phyloP scores from a whole-genome alignment of 1,140 invertebrate species.

The Orius insidiosus region DNA sequence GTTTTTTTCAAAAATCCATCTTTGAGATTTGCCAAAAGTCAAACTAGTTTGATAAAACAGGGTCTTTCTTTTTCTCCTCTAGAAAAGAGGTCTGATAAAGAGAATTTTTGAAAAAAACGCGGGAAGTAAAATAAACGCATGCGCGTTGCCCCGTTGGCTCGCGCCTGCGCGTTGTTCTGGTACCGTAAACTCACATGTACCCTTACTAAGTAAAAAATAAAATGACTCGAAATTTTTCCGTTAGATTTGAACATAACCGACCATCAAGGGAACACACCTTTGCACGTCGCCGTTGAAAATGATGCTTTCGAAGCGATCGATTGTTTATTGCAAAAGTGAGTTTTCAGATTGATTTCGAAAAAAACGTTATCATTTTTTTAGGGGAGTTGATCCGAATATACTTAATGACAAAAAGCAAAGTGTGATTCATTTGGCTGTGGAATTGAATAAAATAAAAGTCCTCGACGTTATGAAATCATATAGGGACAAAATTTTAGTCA shows the following conservation, averaged over 20 bases:
- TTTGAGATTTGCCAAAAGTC: too few relatives aligned
- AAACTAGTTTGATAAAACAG: too few relatives aligned
- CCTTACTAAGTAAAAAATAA: too few relatives aligned
- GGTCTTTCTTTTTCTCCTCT: background rate
- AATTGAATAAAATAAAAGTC: conserved; percentile 49
- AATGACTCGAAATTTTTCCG: too few relatives aligned
- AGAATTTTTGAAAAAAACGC: too few relatives aligned
- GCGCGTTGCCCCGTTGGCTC: too few relatives aligned
- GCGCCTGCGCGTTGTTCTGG: too few relatives aligned
- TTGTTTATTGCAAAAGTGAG: conserved; percentile 53
- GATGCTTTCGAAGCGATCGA: conserved; percentile 50
- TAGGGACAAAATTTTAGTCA: conserved; percentile 44
- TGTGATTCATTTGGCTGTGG: conserved; percentile 58
- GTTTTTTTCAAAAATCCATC: too few relatives aligned
- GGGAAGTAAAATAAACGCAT: too few relatives aligned
- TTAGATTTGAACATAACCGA: conserved; percentile 60
- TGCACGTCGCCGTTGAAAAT: conserved; percentile 62
- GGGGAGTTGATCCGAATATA: conserved; percentile 46
- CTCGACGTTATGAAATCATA: conserved; percentile 48
- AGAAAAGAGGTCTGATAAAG: background rate
- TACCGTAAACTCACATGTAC: too few relatives aligned
- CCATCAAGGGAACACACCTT: conserved; percentile 57
- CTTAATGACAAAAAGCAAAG: conserved; percentile 61
- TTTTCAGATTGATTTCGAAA: background rate
- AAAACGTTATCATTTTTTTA: conserved; percentile 22